Evolutionary conservation across 2,113 vertebrate species (phyloP).

Genomic region (Noturus placidus): DNA sequence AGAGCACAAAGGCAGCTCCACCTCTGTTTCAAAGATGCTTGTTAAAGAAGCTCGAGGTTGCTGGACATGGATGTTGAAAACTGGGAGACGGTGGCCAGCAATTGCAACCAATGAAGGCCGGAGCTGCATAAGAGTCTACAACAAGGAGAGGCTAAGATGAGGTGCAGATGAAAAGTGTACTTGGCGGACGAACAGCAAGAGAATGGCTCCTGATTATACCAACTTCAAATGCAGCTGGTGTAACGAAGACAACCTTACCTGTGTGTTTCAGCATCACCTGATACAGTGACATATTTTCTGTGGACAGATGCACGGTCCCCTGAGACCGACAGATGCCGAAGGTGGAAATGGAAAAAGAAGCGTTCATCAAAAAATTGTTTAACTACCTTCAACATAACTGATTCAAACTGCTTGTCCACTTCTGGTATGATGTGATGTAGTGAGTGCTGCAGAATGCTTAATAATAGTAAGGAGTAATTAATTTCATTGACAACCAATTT

Average conservation of each 20-base stretch:
- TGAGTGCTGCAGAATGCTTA: neutral
- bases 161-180: neutral
- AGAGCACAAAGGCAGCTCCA: neutral
- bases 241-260: neutral
- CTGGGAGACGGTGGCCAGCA: neutral
- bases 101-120: neutral
- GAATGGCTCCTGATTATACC: neutral
- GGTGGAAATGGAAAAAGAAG: no score
- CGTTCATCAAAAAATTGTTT: neutral
- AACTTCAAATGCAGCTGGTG: neutral
- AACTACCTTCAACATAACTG: neutral
- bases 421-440: neutral
- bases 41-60: neutral
- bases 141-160: neutral
- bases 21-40: neutral
- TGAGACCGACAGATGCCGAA: neutral
- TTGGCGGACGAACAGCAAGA: neutral
- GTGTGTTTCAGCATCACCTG: neutral
- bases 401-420: neutral
- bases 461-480: neutral
- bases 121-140: neutral
- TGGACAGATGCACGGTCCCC: neutral
- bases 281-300: neutral
- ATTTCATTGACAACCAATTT: neutral
- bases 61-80: neutral